Evolutionary conservation across 2,797 vertebrate species (phyloP).

Genomic region (Leucoraja ocellata): DNA sequence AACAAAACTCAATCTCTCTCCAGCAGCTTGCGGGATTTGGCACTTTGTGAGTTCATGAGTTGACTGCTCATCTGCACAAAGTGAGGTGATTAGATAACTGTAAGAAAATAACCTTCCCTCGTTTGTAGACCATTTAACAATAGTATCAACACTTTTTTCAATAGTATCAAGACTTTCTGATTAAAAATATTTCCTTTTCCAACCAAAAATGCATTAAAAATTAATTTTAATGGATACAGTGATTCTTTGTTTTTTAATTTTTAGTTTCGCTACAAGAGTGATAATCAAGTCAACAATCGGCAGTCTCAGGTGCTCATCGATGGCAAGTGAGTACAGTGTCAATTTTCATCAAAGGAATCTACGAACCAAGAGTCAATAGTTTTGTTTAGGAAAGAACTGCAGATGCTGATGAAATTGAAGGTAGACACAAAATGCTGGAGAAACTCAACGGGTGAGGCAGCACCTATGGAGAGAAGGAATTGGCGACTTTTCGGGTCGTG

Average conservation of each 20-base stretch:
- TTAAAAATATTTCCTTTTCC: constrained; percentile 39
- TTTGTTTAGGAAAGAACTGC: too few relatives aligned
- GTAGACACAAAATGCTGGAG: too few relatives aligned
- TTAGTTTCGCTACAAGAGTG: constrained; percentile 68
- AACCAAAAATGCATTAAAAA: background rate
- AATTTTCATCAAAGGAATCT: background rate
- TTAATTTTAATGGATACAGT: background rate
- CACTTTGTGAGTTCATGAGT: background rate
- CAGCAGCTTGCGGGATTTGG: background rate
- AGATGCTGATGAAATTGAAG: too few relatives aligned
- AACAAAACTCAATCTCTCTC: background rate
- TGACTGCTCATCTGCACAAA: background rate
- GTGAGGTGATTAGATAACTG: background rate
- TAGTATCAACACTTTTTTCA: background rate
- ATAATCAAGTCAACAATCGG: constrained; percentile 69
- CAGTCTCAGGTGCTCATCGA: constrained; percentile 65
- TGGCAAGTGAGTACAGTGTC: constrained; percentile 59
- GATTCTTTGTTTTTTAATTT: constrained; percentile 40
- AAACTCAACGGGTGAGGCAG: too few relatives aligned
- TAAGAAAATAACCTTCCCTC: too few relatives aligned
- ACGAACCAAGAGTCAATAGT: too few relatives aligned
- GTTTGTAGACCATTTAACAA: background rate
- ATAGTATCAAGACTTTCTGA: constrained; percentile 38
- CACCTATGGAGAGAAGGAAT: too few relatives aligned
- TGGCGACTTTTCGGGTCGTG: too few relatives aligned